These are phyloP conservation scores for Mormyrus iriodes DNA, from an alignment of 2,113 vertebrate genomes.

Conservation along the genomic window DNA sequence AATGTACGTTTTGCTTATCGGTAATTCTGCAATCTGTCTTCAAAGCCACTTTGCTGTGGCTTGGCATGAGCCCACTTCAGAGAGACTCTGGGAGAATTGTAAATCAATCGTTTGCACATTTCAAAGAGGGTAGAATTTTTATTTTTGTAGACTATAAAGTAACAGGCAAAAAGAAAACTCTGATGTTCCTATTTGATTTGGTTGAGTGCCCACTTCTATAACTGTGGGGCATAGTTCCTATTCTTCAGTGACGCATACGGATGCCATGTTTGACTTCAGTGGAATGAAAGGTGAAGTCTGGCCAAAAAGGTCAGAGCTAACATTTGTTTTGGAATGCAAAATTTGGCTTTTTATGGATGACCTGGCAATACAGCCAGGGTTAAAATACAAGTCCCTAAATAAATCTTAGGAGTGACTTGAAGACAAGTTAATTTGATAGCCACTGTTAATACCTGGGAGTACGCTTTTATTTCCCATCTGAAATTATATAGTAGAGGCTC, in stretches of 20 bases:
- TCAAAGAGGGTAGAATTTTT: slow-evolving; percentile 34
- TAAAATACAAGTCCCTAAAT: not conserved
- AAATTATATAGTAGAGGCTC: no score
- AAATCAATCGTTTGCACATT: slow-evolving; percentile 34
- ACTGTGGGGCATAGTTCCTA: not conserved
- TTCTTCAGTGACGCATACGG: not conserved
- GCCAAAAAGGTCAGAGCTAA: not conserved
- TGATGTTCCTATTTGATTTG: not conserved
- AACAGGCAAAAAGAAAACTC: slow-evolving; percentile 16
- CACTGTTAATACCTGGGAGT: not conserved
- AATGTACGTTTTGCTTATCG: not conserved
- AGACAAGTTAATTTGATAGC: not conserved
- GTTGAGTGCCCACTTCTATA: not conserved
- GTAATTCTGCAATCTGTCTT: slow-evolving; percentile 48
- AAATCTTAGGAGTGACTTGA: not conserved
- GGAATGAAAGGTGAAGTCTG: not conserved
- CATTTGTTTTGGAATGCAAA: not conserved
- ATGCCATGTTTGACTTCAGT: not conserved
- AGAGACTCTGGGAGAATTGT: slow-evolving; percentile 34
- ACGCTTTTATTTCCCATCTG: not conserved
- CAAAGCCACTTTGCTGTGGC: slow-evolving; percentile 43
- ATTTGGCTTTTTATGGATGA: not conserved
- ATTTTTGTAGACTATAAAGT: slow-evolving; percentile 24
- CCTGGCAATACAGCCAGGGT: not conserved
- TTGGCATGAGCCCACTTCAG: slow-evolving; percentile 53